Conservation (phyloP, 1,140 invertebrate species). For the Drosophila dunni region DNA sequence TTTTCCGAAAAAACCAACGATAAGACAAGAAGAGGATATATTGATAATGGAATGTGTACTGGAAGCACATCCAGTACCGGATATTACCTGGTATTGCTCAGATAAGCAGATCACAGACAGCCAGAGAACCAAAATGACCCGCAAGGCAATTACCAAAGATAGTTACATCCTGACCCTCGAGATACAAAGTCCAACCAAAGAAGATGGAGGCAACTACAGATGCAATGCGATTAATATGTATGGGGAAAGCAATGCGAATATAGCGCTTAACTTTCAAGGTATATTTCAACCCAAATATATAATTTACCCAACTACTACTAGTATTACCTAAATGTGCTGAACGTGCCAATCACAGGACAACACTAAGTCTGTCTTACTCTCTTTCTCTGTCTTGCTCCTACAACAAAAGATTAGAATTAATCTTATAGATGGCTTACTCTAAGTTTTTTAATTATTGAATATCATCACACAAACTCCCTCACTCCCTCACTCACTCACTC, state of each 20-base stretch:
- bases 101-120: constrained; percentile 92
- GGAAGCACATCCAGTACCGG: constrained; percentile 97
- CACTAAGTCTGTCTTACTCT: neutral
- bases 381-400: neutral
- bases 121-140: constrained; percentile 93
- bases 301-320: constrained; percentile 4
- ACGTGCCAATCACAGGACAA: neutral
- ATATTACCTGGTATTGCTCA: constrained; percentile 97
- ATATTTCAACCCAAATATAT: constrained; percentile 68
- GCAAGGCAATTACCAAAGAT: constrained; percentile 94
- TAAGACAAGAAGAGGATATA: constrained; percentile 96
- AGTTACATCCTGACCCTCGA: constrained; percentile 95
- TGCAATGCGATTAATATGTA: constrained; percentile 99
- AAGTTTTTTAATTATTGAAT: no score
- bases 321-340: neutral
- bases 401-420: neutral
- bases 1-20: constrained; percentile 98
- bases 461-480: no score
- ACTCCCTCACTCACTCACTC: no score
- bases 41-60: constrained; percentile 98
- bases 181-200: constrained; percentile 96
- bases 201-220: constrained; percentile 98
- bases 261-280: constrained; percentile 99
- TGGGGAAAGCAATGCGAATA: constrained; percentile 99
- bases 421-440: no score